Evolutionary conservation across 2,113 vertebrate species (phyloP).

Genomic region (Daboia siamensis): DNA sequence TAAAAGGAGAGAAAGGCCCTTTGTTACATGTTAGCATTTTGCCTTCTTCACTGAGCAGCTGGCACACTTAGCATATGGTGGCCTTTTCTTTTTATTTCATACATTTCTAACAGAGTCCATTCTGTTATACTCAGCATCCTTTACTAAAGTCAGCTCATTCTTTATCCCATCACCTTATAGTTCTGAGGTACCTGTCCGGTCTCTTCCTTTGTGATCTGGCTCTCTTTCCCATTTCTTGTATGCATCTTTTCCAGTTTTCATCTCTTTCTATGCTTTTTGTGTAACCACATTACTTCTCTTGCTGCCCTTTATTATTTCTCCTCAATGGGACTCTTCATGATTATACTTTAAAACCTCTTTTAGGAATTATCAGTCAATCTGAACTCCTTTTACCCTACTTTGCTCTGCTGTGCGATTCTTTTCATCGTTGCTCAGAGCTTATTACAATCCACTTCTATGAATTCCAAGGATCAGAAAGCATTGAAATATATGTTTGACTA

Average conservation of each 20-base stretch:
- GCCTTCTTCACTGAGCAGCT: background rate
- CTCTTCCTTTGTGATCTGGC: background rate
- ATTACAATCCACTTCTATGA: background rate
- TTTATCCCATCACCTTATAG: background rate
- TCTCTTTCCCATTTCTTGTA: background rate
- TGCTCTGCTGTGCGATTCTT: background rate
- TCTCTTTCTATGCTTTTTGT: background rate
- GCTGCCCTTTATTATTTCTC: background rate
- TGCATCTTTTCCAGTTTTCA: background rate
- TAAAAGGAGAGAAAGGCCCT: background rate
- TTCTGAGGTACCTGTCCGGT: background rate
- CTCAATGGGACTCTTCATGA: background rate
- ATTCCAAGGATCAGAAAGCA: background rate
- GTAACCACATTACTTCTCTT: background rate
- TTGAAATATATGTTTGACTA: background rate
- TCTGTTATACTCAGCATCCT: background rate
- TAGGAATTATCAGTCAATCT: background rate
- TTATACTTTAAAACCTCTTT: background rate
- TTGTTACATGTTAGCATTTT: background rate
- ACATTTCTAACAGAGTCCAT: background rate
- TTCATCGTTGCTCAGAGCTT: background rate
- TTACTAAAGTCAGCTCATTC: background rate
- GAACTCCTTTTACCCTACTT: background rate
- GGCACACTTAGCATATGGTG: background rate
- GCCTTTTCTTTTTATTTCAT: background rate